Evolutionary conservation across 2,113 vertebrate species (phyloP).

Genomic region (Paraplagusia blochii): DNA sequence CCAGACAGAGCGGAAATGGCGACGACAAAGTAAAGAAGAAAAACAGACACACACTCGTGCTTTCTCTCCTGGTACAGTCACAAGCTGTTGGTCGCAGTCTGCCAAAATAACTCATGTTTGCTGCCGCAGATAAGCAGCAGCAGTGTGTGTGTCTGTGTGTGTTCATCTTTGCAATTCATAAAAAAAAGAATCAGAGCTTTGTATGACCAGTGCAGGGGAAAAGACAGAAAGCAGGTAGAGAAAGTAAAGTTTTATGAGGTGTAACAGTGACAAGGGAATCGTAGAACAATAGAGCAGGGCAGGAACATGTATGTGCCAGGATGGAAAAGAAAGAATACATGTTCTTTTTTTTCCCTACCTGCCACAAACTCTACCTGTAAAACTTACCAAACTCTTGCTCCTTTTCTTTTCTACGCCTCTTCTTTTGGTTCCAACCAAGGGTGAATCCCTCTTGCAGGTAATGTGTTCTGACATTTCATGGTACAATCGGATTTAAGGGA

Average conservation of each 20-base stretch:
- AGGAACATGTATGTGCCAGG: too few species aligned
- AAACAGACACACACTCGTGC: constrained; percentile 54
- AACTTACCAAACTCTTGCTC: constrained; percentile 32
- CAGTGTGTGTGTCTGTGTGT: constrained; percentile 7
- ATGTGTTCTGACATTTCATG: constrained; percentile 72
- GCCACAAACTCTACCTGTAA: constrained; percentile 33
- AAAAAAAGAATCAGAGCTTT: constrained; percentile 48
- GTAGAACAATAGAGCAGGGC: too few species aligned
- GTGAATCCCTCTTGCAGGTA: constrained; percentile 71
- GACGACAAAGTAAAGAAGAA: constrained; percentile 47
- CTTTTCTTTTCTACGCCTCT: constrained; percentile 28
- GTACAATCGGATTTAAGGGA: constrained; percentile 70
- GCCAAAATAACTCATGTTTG: constrained; percentile 58
- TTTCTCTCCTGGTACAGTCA: constrained; percentile 62
- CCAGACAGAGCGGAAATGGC: constrained; percentile 39
- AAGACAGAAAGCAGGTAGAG: too few species aligned
- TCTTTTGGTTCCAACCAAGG: constrained; percentile 62
- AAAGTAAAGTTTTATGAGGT: too few species aligned
- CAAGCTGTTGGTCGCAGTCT: constrained; percentile 68
- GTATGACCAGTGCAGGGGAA: constrained; percentile 32
- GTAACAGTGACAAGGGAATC: too few species aligned
- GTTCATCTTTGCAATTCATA: constrained; percentile 47
- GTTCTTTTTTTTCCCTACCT: constrained; percentile 12
- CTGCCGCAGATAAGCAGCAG: constrained; percentile 45
- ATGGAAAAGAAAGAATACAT: too few species aligned